Base-by-base conservation (phyloP, 2,113 vertebrate species). In the Elgaria multicarinata region DNA sequence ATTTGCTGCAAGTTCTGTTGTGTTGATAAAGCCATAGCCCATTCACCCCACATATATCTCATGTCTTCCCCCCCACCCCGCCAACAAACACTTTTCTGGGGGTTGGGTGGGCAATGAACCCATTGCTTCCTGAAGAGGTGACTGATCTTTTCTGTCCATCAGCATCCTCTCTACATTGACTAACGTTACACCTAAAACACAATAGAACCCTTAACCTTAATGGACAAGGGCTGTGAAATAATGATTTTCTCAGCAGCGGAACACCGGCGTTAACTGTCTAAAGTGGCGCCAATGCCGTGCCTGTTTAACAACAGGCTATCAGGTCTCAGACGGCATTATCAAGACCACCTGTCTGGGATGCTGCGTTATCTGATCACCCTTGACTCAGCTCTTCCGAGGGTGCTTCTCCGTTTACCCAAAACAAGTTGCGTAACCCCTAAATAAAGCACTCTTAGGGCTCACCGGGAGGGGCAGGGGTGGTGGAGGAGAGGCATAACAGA, bases 201-300 rank as follows among this genome's bases (percentile, higher is more conserved):
- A 88, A 79, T 36, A 94, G 93, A 88, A 39, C 24, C 71, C 91
- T 92, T 74, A 72, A 90, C 93, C 95, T 93, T 72, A 92, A 93
- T 92, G 92, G 93, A 88, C 94, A 91, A 85, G 83, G 88, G 93
- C 90, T 84, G 87, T 87, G 87, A 94, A 95, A 89, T 93, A 93
- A 88, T 88, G 69, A 83, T 90, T 90, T 93, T 90, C 91, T 83
- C 90, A 90, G 87, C n/a, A 86, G 93, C 87, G 76, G 90, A 91
- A 92, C 94, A 89, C 1, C 77, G 86, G 93, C 74, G 88, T 93
- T 83, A 88, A 93, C 84, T 62, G 85, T 69, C 78, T 91, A 53
- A 87, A 94, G 95, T 91, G 94, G 93, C 94, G 94, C 94, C 94
- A 94, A 93, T 83, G 95, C 91, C 92, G 95, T 91, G 92, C 93